A percentile compares a stretch with the other conserved stretches of the same genome.
phyloP scores from a whole-genome alignment of 2,797 vertebrate species.

The Cyprinodon diabolis region DNA sequence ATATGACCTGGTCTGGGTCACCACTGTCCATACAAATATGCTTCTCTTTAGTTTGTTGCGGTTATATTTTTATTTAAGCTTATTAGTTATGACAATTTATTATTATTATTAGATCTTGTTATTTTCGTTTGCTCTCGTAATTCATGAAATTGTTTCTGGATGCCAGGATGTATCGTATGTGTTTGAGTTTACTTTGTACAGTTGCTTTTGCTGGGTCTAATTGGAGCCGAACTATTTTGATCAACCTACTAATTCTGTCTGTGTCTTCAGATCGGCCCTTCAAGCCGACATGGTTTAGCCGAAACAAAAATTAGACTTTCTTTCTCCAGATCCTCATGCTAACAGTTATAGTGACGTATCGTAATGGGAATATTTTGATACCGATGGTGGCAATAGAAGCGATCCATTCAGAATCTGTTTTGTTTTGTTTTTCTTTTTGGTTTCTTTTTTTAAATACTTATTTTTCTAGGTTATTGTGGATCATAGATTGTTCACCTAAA shows the following conservation, averaged over 20 bases:
- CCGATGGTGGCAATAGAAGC: neutral
- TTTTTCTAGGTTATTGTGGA: no score
- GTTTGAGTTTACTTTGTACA: neutral
- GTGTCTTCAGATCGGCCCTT: neutral
- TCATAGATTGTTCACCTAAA: no score
- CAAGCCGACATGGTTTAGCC: neutral
- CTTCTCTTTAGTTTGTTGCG: neutral
- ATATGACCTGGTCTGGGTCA: slow-evolving; percentile 1
- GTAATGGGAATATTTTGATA: neutral
- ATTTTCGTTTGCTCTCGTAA: neutral
- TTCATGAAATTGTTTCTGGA: neutral
- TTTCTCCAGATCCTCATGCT: slow-evolving; percentile 15
- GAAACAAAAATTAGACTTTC: neutral
- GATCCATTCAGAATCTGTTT: neutral
- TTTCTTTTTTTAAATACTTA: no score
- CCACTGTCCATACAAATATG: slow-evolving; percentile 6
- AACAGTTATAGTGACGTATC: slow-evolving; percentile 10
- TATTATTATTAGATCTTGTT: no score
- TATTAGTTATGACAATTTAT: neutral
- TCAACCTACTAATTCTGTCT: neutral
- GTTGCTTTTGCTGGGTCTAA: neutral
- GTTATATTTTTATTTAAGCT: neutral
- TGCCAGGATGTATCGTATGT: neutral
- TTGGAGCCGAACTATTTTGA: slow-evolving; percentile 4
- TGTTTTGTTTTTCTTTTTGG: no score